Conservation (phyloP, 2,888 invertebrate species). For the Mellilla xanthometata region DNA sequence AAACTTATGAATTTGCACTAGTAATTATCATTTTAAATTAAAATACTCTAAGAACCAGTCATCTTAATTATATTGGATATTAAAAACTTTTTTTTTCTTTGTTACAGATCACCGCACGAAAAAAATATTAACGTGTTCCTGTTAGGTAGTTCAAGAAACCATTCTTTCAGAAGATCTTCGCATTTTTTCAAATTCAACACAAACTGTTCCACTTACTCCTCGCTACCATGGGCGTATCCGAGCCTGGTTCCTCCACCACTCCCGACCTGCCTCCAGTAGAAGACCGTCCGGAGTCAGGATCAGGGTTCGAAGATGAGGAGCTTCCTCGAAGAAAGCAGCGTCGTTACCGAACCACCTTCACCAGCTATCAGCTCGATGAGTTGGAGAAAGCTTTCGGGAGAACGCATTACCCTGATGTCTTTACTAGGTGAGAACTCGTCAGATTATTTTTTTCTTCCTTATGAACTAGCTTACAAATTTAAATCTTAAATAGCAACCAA, state of each 20-base stretch:
- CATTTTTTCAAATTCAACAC: too few species aligned
- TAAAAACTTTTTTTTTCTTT: slow-evolving; percentile 13
- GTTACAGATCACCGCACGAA: slow-evolving; percentile 18
- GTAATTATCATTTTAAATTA: too few species aligned
- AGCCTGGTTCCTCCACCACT: slow-evolving; percentile 61
- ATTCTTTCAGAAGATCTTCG: too few species aligned
- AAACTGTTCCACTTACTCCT: too few species aligned
- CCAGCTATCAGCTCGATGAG: slow-evolving; percentile 97
- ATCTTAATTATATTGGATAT: neutral
- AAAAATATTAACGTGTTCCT: neutral
- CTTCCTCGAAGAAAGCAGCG: slow-evolving; percentile 94
- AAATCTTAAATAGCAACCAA: too few species aligned
- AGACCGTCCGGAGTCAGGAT: slow-evolving; percentile 67
- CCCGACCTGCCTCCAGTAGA: slow-evolving; percentile 54
- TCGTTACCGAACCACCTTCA: slow-evolving; percentile 96
- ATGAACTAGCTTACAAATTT: too few species aligned
- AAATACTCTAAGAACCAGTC: too few species aligned
- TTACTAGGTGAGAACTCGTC: slow-evolving; percentile 89
- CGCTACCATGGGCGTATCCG: slow-evolving; percentile 67
- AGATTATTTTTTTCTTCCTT: too few species aligned
- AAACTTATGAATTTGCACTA: too few species aligned
- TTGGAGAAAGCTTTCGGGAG: slow-evolving; percentile 98
- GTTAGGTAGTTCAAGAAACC: too few species aligned
- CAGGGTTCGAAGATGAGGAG: slow-evolving; percentile 86
- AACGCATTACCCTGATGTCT: slow-evolving; percentile 99